These are phyloP conservation scores for Synergus itoensis DNA, from an alignment of 2,888 invertebrate species.

Conservation along the genomic window DNA sequence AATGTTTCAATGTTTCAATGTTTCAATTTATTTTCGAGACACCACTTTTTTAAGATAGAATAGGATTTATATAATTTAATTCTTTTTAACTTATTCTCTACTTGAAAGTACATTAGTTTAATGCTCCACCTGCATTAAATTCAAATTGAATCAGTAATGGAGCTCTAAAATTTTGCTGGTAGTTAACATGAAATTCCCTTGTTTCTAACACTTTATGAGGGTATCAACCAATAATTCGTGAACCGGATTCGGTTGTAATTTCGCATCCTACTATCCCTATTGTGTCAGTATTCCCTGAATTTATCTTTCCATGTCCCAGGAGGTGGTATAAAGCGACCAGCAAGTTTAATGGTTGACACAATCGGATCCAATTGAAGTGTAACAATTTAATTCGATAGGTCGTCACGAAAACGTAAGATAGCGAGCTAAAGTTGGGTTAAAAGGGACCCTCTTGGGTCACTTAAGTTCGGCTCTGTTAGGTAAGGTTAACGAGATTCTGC, in stretches of 20 bases:
- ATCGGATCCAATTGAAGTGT: slow-evolving; percentile 32
- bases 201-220: slow-evolving; percentile 8
- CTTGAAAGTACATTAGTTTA: no score
- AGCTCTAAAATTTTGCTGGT: neutral
- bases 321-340: slow-evolving; percentile 3
- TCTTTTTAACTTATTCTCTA: no score
- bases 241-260: neutral
- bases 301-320: neutral
- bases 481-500: slow-evolving; percentile 63
- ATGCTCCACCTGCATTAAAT: neutral
- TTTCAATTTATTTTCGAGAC: no score
- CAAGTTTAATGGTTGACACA: slow-evolving; percentile 26
- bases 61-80: no score
- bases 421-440: slow-evolving; percentile 13
- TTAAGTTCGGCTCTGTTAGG: slow-evolving; percentile 41
- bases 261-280: neutral
- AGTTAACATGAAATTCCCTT: neutral
- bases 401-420: neutral
- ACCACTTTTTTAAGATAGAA: no score
- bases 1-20: no score
- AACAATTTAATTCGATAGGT: slow-evolving; percentile 36
- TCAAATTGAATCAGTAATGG: neutral
- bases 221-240: neutral
- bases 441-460: slow-evolving; percentile 14
- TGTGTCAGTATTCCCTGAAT: neutral